phyloP scores from a whole-genome alignment of 2,888 invertebrate species.

The Macrosiphum euphorbiae region DNA sequence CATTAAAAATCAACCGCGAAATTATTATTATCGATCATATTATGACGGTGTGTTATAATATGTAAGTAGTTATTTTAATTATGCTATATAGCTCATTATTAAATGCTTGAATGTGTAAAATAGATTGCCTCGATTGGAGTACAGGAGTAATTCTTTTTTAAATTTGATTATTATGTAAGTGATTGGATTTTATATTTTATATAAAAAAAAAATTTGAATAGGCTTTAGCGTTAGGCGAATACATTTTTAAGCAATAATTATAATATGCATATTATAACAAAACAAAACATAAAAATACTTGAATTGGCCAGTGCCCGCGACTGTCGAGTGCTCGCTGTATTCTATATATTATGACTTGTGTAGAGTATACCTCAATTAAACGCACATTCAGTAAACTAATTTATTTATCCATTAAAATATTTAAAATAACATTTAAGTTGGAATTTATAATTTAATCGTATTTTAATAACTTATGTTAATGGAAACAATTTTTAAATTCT shows the following conservation, averaged over 20 bases:
- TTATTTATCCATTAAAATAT: neutral
- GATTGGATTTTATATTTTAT: conserved; percentile 21
- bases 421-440: neutral
- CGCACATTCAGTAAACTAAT: neutral
- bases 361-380: neutral
- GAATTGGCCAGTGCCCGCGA: neutral
- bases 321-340: too few relatives aligned
- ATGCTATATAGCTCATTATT: neutral
- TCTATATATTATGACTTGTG: neutral
- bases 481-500: neutral
- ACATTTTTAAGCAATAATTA: neutral
- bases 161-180: neutral
- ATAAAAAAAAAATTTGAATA: neutral
- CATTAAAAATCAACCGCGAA: conserved; percentile 47
- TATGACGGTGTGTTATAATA: neutral
- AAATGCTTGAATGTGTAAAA: neutral
- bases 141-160: neutral
- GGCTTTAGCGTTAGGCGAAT: neutral
- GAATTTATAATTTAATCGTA: neutral
- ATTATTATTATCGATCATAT: conserved; percentile 33
- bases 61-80: neutral
- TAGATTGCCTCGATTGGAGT: neutral
- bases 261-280: neutral
- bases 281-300: neutral
- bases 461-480: neutral